Evolutionary conservation across 2,888 invertebrate species (phyloP), one percentile per base, ranked within the genome.

Genomic region (Leptopterna dolabrata): DNA sequence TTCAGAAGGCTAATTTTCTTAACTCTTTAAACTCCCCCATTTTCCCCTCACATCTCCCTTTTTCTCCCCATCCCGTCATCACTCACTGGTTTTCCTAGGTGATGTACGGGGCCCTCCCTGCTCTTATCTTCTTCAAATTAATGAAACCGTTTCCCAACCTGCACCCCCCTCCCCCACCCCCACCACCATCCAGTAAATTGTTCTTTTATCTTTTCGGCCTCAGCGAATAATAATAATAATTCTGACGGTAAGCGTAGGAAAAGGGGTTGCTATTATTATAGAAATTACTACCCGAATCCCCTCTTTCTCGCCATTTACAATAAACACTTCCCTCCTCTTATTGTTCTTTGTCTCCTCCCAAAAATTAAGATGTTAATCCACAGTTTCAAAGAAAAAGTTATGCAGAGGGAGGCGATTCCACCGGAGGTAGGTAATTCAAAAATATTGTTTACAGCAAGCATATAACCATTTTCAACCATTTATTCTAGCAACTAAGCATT

Each of bases 161-260:
- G 45, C 47, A 85, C 45, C 70, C 86, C 73, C 27, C 63, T 27
- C n/a, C n/a, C n/a, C n/a, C n/a, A n/a, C n/a, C n/a, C n/a, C n/a
- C n/a, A n/a, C n/a, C n/a, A n/a, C n/a, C n/a, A n/a, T 63, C 24
- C 36, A 19, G 51, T 87, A 87, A 87, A 87, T 82, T 82, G 87
- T 87, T 82, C 87, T 87, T 87, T 87, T 87, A 87, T 87, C 87
- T 87, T 87, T 87, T 87, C 87, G 71, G 51, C 87, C 63, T 76
- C 87, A 45, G 78, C 87, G 82, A 87, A 87, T 87, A 82, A 87
- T 83, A 16, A 76, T 85, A 87, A 87, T 87, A 87, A 87, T 87
- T 87, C 73, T 87, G 73, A 19, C 73, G 36, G 51, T 45, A 45
- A 76, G 82, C 19, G 30, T n/a, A 76, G 73, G 36, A 73, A 41